Percentiles rank a stretch among this genome's conserved stretches.
phyloP scores from a whole-genome alignment of 2,113 vertebrate genomes.

The Lathamus discolor region DNA sequence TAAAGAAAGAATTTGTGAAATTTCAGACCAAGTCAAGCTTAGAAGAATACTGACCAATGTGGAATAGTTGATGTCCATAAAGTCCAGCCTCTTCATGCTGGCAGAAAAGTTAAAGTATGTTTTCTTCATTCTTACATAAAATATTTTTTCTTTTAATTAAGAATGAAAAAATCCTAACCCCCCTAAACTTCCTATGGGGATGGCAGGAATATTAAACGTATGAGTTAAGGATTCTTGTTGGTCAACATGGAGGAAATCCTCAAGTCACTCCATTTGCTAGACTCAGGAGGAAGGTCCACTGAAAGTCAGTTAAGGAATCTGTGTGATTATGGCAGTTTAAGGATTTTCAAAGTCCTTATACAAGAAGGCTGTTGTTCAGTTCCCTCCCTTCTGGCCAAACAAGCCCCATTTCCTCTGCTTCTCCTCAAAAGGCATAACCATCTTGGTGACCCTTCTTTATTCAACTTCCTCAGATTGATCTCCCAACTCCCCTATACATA shows the following conservation, averaged over 20 bases:
- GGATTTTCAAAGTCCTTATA: neutral
- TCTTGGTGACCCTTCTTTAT: neutral
- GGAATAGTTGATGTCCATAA: neutral
- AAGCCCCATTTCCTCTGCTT: neutral
- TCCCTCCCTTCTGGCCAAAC: neutral
- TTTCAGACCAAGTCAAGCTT: neutral
- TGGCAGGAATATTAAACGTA: neutral
- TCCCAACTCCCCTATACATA: no score
- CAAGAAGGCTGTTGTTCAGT: neutral
- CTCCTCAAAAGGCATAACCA: neutral
- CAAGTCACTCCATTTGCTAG: neutral
- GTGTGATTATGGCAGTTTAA: neutral
- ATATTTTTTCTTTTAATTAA: neutral
- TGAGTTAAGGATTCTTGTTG: neutral
- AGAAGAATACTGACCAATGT: neutral
- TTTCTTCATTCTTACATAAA: neutral
- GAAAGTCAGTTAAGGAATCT: neutral
- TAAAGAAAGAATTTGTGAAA: neutral
- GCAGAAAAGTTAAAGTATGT: neutral
- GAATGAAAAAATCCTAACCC: neutral
- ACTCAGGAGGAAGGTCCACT: neutral
- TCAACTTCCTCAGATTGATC: neutral
- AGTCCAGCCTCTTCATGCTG: neutral
- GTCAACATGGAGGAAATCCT: neutral
- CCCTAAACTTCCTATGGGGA: neutral